A percentile compares a stretch with the other conserved stretches of the same genome.
phyloP scores from a whole-genome alignment of 2,888 invertebrate species.

The Cynaeus angustus region DNA sequence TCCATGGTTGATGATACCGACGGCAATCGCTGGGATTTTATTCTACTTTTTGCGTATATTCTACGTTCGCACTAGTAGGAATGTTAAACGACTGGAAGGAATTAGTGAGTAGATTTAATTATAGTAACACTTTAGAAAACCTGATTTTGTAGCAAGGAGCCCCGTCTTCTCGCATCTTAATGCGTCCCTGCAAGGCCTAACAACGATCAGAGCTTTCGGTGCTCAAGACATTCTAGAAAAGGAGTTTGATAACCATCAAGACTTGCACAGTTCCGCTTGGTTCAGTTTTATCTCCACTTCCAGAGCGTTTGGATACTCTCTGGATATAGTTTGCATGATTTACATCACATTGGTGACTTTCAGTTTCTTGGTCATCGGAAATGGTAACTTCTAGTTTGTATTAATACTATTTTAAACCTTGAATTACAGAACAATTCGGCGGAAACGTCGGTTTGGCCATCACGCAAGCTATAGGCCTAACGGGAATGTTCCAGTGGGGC shows the following conservation, averaged over 20 bases:
- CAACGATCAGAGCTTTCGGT: constrained; percentile 92
- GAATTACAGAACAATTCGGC: constrained; percentile 65
- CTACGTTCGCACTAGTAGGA: constrained; percentile 84
- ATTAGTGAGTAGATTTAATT: constrained; percentile 74
- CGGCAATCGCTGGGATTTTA: constrained; percentile 76
- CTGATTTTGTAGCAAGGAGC: constrained; percentile 82
- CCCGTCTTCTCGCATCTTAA: constrained; percentile 97
- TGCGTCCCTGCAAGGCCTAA: constrained; percentile 90
- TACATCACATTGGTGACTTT: constrained; percentile 91
- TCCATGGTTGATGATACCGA: constrained; percentile 80
- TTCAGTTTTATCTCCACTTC: constrained; percentile 91
- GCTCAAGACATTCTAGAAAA: constrained; percentile 85
- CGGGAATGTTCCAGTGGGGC: constrained; percentile 88
- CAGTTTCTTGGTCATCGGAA: constrained; percentile 84
- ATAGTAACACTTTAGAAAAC: neutral
- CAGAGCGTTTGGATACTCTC: constrained; percentile 94
- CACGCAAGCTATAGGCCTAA: constrained; percentile 69
- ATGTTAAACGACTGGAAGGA: constrained; percentile 82
- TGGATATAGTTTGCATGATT: constrained; percentile 90
- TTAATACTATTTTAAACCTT: neutral
- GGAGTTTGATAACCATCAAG: constrained; percentile 89
- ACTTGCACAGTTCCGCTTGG: constrained; percentile 93
- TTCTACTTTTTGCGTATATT: constrained; percentile 80
- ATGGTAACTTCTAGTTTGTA: constrained; percentile 67
- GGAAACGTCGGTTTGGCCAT: constrained; percentile 70